Evolutionary conservation across 1,140 invertebrate species (phyloP).

Genomic region (Achatina immaculata): DNA sequence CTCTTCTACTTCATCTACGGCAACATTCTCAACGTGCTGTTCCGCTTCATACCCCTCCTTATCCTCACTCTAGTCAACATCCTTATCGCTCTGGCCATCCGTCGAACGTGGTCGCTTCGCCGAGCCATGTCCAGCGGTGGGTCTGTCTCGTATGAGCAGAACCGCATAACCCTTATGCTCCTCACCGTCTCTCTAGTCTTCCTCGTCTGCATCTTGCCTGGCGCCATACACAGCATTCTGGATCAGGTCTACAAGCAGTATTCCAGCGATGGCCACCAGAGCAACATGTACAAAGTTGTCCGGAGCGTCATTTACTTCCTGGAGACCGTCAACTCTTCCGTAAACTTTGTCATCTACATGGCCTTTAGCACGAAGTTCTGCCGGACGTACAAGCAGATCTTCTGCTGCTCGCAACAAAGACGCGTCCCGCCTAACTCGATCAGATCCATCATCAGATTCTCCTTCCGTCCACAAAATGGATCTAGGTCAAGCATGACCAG

Average conservation of each 20-base stretch:
- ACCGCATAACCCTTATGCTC: constrained; percentile 61
- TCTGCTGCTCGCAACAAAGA: constrained; percentile 49
- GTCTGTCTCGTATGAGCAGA: constrained; percentile 51
- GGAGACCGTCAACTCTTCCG: constrained; percentile 61
- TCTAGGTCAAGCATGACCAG: constrained; percentile 31
- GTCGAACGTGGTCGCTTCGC: constrained; percentile 49
- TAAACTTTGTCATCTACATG: constrained; percentile 67
- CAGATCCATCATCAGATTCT: constrained; percentile 36
- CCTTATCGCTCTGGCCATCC: constrained; percentile 53
- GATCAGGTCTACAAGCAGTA: constrained; percentile 51
- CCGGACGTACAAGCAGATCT: constrained; percentile 57
- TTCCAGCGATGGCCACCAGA: constrained; percentile 45
- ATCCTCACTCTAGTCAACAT: constrained; percentile 54
- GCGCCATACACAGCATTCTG: constrained; percentile 56
- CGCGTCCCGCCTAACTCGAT: constrained; percentile 10
- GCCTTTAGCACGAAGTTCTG: constrained; percentile 59
- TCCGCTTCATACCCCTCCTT: constrained; percentile 56
- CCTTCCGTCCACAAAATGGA: constrained; percentile 21
- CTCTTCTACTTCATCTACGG: constrained; percentile 56
- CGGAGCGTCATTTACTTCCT: constrained; percentile 56
- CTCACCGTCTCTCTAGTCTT: constrained; percentile 59
- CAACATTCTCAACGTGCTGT: constrained; percentile 54
- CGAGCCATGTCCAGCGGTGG: constrained; percentile 44
- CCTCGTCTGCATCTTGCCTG: constrained; percentile 60
- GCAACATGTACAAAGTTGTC: constrained; percentile 53